Percentiles rank a stretch among this genome's conserved stretches.
phyloP scores from a whole-genome alignment of 2,113 vertebrate genomes.

The Regulus satrapa region DNA sequence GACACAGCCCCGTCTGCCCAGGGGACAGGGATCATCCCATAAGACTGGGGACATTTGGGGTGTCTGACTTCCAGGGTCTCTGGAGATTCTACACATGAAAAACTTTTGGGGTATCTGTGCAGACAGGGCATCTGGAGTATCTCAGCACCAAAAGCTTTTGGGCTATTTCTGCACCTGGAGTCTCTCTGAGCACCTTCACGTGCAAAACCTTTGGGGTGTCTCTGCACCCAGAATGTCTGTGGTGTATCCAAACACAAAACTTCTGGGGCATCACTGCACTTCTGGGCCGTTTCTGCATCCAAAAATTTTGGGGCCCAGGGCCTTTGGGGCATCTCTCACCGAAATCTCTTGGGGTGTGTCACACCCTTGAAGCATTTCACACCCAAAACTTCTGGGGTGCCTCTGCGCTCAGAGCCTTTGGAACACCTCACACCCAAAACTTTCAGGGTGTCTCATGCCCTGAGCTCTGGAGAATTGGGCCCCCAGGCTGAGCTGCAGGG shows the following conservation, averaged over 20 bases:
- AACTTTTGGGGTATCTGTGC: not conserved
- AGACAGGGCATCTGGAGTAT: not conserved
- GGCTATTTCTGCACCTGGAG: not conserved
- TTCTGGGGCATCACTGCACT: not conserved
- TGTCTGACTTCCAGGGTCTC: not conserved
- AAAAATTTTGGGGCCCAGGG: not conserved
- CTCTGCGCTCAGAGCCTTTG: not conserved
- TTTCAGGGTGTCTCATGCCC: not conserved
- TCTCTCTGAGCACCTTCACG: not conserved
- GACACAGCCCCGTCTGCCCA: accelerated
- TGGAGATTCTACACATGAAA: not conserved
- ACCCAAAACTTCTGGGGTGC: not conserved
- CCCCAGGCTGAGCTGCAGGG: not conserved
- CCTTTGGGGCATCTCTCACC: accelerated
- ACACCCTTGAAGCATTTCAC: no score
- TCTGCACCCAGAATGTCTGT: not conserved
- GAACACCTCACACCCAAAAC: not conserved
- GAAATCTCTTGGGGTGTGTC: not conserved
- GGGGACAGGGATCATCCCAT: not conserved
- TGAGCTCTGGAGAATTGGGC: not conserved
- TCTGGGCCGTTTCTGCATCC: not conserved
- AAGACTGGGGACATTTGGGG: not conserved
- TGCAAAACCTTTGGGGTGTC: not conserved
- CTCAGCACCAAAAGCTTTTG: not conserved
- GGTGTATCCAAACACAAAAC: not conserved